Conservation (phyloP, 2,113 vertebrate species). For the Mionectes macconnelli region DNA sequence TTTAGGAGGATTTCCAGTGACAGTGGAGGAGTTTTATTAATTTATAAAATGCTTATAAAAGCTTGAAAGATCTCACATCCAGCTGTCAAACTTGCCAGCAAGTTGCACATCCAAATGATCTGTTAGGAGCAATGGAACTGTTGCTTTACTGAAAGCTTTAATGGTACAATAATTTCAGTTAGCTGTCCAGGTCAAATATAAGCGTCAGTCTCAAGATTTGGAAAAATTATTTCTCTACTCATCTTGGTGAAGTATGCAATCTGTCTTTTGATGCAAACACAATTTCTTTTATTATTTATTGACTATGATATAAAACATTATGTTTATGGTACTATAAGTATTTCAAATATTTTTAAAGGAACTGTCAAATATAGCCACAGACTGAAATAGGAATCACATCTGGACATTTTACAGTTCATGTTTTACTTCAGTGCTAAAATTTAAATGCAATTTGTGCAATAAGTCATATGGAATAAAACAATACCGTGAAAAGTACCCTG, state of each 20-base stretch:
- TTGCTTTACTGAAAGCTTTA: neutral
- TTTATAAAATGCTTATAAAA: neutral
- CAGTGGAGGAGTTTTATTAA: neutral
- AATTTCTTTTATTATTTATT: neutral
- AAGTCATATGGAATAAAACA: constrained; percentile 10
- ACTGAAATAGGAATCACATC: neutral
- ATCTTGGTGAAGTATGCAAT: neutral
- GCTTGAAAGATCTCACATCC: neutral
- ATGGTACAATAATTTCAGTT: neutral
- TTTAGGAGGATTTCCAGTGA: neutral
- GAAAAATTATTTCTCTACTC: neutral
- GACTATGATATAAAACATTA: neutral
- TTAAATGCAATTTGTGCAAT: neutral
- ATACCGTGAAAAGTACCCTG: neutral
- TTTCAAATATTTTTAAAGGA: neutral
- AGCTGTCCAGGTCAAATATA: neutral
- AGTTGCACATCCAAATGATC: neutral
- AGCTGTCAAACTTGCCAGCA: neutral
- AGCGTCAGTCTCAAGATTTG: neutral
- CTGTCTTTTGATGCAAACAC: neutral
- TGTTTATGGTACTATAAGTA: neutral
- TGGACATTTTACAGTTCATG: neutral
- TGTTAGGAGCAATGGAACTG: neutral
- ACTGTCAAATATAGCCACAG: neutral
- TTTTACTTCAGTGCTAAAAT: neutral